phyloP scores from a whole-genome alignment of 2,113 vertebrate genomes.

The Mustela lutreola region DNA sequence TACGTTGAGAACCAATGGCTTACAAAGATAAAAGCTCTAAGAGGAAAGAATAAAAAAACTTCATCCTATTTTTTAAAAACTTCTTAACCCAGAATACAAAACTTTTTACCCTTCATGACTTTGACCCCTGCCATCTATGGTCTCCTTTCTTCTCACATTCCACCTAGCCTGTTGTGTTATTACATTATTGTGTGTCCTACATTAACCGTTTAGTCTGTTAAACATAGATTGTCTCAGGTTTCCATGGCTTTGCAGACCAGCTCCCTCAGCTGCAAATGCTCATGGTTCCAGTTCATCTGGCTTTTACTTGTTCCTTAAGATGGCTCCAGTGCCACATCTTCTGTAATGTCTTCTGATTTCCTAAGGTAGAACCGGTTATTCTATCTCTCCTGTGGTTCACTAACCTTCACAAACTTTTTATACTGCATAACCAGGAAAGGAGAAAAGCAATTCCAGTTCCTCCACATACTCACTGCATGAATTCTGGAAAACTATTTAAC shows the following conservation, averaged over 20 bases:
- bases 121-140: not conserved
- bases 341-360: constrained; percentile 12
- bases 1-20: constrained; percentile 42
- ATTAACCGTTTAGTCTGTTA: not conserved
- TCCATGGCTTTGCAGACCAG: constrained; percentile 49
- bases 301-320: not conserved
- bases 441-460: not conserved
- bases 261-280: not conserved
- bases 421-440: not conserved
- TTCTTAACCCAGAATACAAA: not conserved
- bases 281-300: not conserved
- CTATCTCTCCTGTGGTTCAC: not conserved
- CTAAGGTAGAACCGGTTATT: not conserved
- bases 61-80: constrained; percentile 35
- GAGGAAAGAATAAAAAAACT: not conserved
- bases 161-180: not conserved
- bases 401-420: constrained; percentile 7
- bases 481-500: constrained; percentile 49
- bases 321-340: not conserved
- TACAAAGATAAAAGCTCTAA: not conserved
- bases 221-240: not conserved
- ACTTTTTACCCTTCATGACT: constrained; percentile 1
- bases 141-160: not conserved
- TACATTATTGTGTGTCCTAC: not conserved
- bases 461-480: not conserved